Evolutionary conservation across 2,888 invertebrate species (phyloP).

Genomic region (Beris chalybata): DNA sequence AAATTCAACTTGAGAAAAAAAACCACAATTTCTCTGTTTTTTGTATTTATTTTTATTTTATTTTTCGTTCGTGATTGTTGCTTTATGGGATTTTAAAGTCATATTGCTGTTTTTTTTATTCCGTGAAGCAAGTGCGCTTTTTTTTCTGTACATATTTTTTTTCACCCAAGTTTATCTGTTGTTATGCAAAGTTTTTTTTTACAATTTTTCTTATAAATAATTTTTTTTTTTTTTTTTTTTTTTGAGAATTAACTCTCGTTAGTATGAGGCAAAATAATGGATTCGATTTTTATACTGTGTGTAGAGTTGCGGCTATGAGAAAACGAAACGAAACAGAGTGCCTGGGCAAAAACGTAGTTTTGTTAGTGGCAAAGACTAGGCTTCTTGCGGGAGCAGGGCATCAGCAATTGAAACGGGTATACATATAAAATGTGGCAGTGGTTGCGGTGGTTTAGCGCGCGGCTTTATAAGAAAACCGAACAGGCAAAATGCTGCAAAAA

Average conservation of each 20-base stretch:
- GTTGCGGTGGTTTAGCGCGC: too few species aligned
- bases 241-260: not conserved
- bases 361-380: too few species aligned
- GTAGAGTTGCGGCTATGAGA: too few species aligned
- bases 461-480: too few species aligned
- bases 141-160: slow-evolving; percentile 7
- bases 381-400: too few species aligned
- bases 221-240: not conserved
- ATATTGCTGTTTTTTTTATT: slow-evolving; percentile 20
- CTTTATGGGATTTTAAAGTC: slow-evolving; percentile 27
- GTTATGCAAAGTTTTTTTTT: slow-evolving; percentile 22
- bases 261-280: not conserved
- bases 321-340: too few species aligned
- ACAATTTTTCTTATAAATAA: slow-evolving; percentile 3
- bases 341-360: too few species aligned
- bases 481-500: too few species aligned
- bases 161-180: slow-evolving; percentile 4
- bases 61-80: slow-evolving; percentile 27
- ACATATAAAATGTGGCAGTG: too few species aligned
- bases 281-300: too few species aligned
- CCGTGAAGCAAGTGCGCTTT: slow-evolving; percentile 21
- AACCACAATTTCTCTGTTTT: not conserved
- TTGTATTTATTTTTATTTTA: slow-evolving; percentile 10
- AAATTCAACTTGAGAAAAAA: slow-evolving; percentile 22
- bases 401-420: too few species aligned